Percentiles rank a stretch among this genome's conserved stretches.
These are phyloP conservation scores for Copsychus sechellarum DNA, from an alignment of 2,113 vertebrate genomes.

Conservation along the genomic window DNA sequence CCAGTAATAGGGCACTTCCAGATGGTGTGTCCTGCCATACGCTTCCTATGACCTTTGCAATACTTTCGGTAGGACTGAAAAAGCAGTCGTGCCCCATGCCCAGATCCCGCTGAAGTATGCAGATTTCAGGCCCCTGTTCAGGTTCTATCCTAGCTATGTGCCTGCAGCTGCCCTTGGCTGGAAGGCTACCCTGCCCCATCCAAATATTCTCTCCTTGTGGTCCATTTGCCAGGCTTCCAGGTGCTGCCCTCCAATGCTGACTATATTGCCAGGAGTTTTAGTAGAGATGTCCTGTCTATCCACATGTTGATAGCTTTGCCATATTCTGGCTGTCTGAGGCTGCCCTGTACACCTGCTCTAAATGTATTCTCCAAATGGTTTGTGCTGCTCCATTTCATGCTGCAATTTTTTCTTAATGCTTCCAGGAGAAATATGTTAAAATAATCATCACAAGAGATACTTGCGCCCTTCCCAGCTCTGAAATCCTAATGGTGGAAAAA, in stretches of 20 bases:
- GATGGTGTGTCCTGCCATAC: not conserved
- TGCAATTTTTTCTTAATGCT: not conserved
- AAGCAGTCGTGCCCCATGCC: not conserved
- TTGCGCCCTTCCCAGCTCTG: conserved; percentile 30
- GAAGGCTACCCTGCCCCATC: not conserved
- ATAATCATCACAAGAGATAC: conserved; percentile 59
- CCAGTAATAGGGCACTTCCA: not conserved
- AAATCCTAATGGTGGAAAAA: conserved; percentile 51
- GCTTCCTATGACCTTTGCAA: not conserved
- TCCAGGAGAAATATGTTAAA: conserved; percentile 58
- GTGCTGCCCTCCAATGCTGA: not conserved
- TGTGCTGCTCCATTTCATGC: conserved; percentile 4
- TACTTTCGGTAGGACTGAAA: not conserved
- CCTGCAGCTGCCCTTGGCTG: not conserved
- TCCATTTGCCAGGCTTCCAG: not conserved
- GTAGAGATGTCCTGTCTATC: not conserved
- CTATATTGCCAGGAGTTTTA: not conserved
- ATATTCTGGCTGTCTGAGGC: not conserved
- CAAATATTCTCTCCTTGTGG: not conserved
- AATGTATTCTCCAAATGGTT: conserved; percentile 42
- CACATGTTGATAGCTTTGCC: not conserved
- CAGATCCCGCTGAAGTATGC: not conserved
- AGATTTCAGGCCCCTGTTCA: not conserved
- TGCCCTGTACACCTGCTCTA: conserved; percentile 53
- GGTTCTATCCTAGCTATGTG: not conserved